phyloP scores from a whole-genome alignment of 2,888 invertebrate genomes.

The Eupithecia tripunctaria region DNA sequence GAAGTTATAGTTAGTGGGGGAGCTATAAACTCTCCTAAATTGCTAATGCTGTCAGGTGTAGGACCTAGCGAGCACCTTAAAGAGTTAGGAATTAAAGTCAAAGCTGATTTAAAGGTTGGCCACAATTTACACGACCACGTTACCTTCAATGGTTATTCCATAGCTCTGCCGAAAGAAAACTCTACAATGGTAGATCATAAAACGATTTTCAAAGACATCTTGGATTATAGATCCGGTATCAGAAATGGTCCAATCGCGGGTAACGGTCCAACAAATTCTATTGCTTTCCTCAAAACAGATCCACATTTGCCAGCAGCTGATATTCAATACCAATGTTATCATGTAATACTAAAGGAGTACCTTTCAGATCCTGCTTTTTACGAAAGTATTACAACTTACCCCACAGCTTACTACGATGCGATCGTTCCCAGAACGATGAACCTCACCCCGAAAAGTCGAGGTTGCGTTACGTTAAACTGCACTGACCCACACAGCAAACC shows the following conservation, averaged over 20 bases:
- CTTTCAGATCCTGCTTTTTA: conserved; percentile 72
- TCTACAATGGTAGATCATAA: conserved; percentile 70
- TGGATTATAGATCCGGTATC: conserved; percentile 62
- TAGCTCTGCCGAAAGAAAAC: conserved; percentile 80
- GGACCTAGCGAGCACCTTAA: conserved; percentile 65
- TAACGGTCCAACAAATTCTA: conserved; percentile 81
- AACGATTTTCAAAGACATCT: conserved; percentile 67
- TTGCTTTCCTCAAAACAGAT: conserved; percentile 83
- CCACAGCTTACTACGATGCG: conserved; percentile 85
- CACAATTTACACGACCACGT: conserved; percentile 73
- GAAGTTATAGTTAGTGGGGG: conserved; percentile 70
- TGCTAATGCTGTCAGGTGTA: conserved; percentile 71
- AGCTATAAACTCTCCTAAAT: conserved; percentile 64
- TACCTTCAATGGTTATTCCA: conserved; percentile 74
- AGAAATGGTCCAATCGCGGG: conserved; percentile 79
- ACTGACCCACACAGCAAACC: conserved; percentile 89
- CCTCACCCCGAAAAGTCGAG: conserved; percentile 85
- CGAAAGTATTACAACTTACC: conserved; percentile 64
- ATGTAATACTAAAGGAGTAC: conserved; percentile 78
- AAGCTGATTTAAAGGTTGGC: conserved; percentile 67
- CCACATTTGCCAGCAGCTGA: conserved; percentile 83
- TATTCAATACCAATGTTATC: conserved; percentile 84
- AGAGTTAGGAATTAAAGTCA: conserved; percentile 55
- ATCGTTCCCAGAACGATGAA: conserved; percentile 84
- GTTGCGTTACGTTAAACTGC: conserved; percentile 84